phyloP scores from a whole-genome alignment of 2,797 vertebrate genomes.

The Oceanodroma leucorhoa region DNA sequence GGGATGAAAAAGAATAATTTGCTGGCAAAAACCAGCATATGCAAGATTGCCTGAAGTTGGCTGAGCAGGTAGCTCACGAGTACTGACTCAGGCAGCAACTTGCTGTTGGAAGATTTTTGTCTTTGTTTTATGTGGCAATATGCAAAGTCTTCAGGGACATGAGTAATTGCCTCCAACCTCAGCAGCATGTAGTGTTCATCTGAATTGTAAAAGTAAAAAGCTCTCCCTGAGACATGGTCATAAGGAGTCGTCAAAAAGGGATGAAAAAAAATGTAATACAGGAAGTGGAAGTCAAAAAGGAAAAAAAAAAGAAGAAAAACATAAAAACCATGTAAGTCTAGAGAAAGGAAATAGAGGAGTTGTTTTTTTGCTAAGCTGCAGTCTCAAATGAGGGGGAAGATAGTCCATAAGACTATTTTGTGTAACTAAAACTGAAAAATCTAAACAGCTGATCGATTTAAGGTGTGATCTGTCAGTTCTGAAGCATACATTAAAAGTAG shows the following conservation, averaged over 20 bases:
- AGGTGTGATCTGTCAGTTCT: background rate
- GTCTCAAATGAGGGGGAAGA: background rate
- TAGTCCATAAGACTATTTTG: background rate
- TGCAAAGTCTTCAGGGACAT: background rate
- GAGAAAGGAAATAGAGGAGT: background rate
- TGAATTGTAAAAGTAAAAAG: background rate
- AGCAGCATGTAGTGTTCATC: background rate
- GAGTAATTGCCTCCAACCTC: background rate
- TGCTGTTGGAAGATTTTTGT: slow-evolving; percentile 1
- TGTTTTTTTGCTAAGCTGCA: background rate
- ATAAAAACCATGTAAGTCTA: rapidly evolving
- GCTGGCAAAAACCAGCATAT: background rate
- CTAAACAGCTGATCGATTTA: background rate
- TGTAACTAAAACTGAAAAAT: background rate
- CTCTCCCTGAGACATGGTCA: background rate
- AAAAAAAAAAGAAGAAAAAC: too few relatives aligned
- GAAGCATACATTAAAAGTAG: background rate
- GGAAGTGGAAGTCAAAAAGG: background rate
- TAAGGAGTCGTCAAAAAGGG: background rate
- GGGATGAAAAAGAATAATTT: background rate
- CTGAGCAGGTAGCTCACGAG: background rate
- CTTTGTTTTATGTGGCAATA: background rate
- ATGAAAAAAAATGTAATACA: background rate
- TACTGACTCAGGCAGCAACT: slow-evolving; percentile 9
- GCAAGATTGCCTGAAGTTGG: background rate